Conservation (phyloP, 2,797 vertebrate species). For the Tauraco hartlaubi region DNA sequence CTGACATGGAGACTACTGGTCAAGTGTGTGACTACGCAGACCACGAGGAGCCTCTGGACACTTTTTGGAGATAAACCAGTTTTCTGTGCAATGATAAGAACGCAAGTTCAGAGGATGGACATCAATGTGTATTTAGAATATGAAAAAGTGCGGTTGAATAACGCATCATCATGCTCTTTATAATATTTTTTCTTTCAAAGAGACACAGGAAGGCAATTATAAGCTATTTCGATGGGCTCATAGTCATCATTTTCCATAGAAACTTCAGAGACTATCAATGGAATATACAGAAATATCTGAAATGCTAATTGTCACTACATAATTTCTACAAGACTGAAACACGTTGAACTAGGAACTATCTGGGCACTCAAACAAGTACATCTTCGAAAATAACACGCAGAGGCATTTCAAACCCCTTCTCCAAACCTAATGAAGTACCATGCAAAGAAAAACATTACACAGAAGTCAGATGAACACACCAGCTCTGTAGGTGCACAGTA, state of each 20-base stretch:
- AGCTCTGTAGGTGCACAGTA: neutral
- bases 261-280: constrained; percentile 36
- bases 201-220: neutral
- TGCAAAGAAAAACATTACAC: neutral
- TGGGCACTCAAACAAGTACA: neutral
- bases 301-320: constrained; percentile 41
- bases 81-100: neutral
- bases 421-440: neutral
- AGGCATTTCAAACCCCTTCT: neutral
- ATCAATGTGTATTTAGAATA: neutral
- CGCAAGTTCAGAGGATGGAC: neutral
- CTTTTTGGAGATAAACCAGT: neutral
- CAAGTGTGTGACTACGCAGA: neutral
- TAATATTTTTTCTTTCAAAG: neutral
- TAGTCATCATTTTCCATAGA: constrained; percentile 36
- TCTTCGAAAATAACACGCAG: neutral
- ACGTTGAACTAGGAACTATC: constrained; percentile 23
- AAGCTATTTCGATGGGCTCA: constrained; percentile 4
- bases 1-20: neutral
- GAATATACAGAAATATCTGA: constrained; percentile 31
- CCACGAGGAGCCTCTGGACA: neutral
- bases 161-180: neutral
- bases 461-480: neutral
- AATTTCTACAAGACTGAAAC: constrained; percentile 53
- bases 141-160: neutral